Conservation (phyloP, 1,140 invertebrate genomes). For the Orchesella cincta region DNA sequence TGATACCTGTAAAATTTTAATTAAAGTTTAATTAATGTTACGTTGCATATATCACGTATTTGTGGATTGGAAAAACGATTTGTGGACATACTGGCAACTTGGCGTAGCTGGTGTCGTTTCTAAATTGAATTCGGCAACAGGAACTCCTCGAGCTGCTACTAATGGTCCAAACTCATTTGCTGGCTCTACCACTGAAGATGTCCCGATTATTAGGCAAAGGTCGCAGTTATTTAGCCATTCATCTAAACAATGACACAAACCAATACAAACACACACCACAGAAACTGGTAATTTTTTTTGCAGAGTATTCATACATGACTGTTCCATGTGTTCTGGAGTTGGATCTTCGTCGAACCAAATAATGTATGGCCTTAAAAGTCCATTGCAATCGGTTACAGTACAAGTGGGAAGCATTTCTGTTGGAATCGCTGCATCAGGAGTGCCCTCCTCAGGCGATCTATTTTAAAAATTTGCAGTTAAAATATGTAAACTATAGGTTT, state of each 20-base stretch:
- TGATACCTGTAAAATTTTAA: no score
- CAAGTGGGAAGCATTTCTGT: slow-evolving; percentile 72
- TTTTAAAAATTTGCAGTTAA: background rate
- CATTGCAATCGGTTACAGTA: slow-evolving; percentile 64
- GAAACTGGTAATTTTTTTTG: no score
- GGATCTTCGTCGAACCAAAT: slow-evolving; percentile 88
- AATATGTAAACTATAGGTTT: no score
- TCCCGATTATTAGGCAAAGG: slow-evolving; percentile 78
- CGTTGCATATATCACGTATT: no score
- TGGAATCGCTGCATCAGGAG: slow-evolving; percentile 63
- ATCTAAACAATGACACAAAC: slow-evolving; percentile 58
- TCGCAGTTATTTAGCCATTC: slow-evolving; percentile 71
- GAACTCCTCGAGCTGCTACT: slow-evolving; percentile 74
- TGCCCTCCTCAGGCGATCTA: slow-evolving; percentile 53
- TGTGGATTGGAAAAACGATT: no score
- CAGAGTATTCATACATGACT: slow-evolving; percentile 68
- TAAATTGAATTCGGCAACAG: slow-evolving; percentile 86
- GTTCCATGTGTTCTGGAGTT: slow-evolving; percentile 64
- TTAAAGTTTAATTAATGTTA: no score
- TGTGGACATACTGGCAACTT: slow-evolving; percentile 70
- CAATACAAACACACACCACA: no score
- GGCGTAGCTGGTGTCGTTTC: slow-evolving; percentile 72
- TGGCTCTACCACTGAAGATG: slow-evolving; percentile 84
- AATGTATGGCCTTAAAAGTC: slow-evolving; percentile 76
- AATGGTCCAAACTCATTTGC: slow-evolving; percentile 83